Base-by-base conservation (phyloP, 2,113 vertebrate genomes). In the Cyprinodon brontotheroides region DNA sequence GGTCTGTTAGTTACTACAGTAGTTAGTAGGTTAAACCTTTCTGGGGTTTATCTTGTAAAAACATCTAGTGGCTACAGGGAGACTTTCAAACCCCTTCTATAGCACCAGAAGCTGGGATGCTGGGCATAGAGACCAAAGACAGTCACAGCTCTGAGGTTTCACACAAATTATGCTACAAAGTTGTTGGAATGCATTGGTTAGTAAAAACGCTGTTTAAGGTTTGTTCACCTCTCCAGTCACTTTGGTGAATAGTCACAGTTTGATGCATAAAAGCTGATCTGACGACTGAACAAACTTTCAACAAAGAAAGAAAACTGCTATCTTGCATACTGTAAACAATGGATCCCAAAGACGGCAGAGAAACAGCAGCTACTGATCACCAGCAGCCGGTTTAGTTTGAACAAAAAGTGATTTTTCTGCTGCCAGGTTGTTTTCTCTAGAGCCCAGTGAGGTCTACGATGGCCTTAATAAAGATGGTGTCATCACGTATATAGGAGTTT, bases 391-490 rank as follows among this genome's bases (percentile, higher is more conserved):
- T 39, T 70, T 67, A 70, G 62, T 59, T 50, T 62, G 73, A 82
- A 84, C 74, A 64, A 68, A 83, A 17, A 61, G 64, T 53, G 60
- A 57, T 78, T 59, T 50, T 69, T 15, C 39, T 60, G 36, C 47
- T 70, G 53, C 63, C 11, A 15, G 39, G 4, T n/a, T 57, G 29
- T 29, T 69, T 73, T 45, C 57, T 68, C 90, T 95, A 98, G 61
- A 99, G 96, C 77, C 97, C 98, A 0, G 97, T 96, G 87, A 99
- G 95, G 86, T 99, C 98, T 65, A 99, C 98, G 0, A 98, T 98
- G 92, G 96, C 97, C 93, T 99, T 99, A 92, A 99, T 96, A 92
- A 99, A 99, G 93, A 99, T 96, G 87, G 96, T 96, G 9, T 99
- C 98, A 0, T 99, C 98, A 0, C 96, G 96, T 68, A 98, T 95